These are phyloP conservation scores for Drosophila rubida DNA, from an alignment of 2,888 invertebrate species.

Conservation along the genomic window DNA sequence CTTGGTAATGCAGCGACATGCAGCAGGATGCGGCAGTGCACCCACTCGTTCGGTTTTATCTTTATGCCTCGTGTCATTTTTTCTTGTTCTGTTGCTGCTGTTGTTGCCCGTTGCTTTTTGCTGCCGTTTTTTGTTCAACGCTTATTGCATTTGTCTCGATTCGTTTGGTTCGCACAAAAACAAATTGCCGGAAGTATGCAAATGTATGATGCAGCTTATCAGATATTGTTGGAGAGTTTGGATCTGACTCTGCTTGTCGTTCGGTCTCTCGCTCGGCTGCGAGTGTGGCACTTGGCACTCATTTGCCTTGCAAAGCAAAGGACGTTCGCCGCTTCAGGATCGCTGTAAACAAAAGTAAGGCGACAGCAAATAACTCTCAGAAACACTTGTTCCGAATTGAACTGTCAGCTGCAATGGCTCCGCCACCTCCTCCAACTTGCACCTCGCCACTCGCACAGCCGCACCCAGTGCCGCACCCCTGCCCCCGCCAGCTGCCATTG, in stretches of 20 bases:
- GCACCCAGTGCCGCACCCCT: background rate
- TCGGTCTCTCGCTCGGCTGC: constrained; percentile 7
- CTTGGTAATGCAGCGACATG: constrained; percentile 37
- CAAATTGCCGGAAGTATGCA: constrained; percentile 81
- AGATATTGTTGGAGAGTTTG: constrained; percentile 77
- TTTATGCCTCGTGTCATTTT: constrained; percentile 56
- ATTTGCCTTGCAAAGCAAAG: constrained; percentile 80
- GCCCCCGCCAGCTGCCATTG: background rate
- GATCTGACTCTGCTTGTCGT: constrained; percentile 19
- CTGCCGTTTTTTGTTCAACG: constrained; percentile 45
- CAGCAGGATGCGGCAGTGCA: constrained; percentile 62
- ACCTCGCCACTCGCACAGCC: background rate
- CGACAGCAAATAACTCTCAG: constrained; percentile 74
- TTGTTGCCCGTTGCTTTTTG: constrained; percentile 1
- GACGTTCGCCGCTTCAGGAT: constrained; percentile 40
- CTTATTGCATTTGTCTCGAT: constrained; percentile 80
- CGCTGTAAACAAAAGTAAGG: constrained; percentile 69
- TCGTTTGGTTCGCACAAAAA: constrained; percentile 77
- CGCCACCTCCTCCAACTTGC: constrained; percentile 3
- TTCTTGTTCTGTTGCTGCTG: background rate
- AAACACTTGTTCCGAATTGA: constrained; percentile 74
- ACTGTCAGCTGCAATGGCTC: constrained; percentile 71
- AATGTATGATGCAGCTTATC: constrained; percentile 79
- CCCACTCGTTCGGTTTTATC: constrained; percentile 61
- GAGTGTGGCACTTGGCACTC: constrained; percentile 61